phyloP scores from a whole-genome alignment of 2,888 invertebrate genomes.

The Mantis religiosa region DNA sequence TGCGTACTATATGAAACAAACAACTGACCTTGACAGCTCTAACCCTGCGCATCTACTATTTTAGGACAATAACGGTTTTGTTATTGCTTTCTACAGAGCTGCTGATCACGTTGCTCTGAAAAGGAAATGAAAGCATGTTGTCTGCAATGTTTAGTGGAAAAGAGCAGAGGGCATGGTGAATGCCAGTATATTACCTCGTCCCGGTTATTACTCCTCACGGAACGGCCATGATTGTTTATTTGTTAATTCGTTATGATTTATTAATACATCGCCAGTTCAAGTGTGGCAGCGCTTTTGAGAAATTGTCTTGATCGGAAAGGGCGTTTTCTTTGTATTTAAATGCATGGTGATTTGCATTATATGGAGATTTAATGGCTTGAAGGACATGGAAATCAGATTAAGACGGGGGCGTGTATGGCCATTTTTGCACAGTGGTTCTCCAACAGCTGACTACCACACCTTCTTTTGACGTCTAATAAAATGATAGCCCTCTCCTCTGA shows the following conservation, averaged over 20 bases:
- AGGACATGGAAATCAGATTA: not conserved
- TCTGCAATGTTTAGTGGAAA: no score
- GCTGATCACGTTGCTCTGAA: no score
- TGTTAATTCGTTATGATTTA: not conserved
- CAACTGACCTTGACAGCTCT: no score
- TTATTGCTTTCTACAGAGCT: no score
- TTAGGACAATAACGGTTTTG: no score
- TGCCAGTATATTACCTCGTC: not conserved
- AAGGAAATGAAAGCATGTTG: no score
- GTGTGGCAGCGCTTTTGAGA: not conserved
- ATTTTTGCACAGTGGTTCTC: not conserved
- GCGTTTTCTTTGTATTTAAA: not conserved
- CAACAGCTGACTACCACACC: not conserved
- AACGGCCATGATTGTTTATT: not conserved
- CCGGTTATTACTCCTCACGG: not conserved
- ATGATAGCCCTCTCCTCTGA: not conserved
- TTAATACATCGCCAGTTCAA: not conserved
- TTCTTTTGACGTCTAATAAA: not conserved
- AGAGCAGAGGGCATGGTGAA: not conserved
- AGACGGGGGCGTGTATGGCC: not conserved
- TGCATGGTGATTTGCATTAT: not conserved
- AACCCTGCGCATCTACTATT: no score
- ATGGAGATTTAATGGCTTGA: not conserved
- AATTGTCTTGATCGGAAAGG: not conserved
- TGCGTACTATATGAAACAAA: no score